A percentile compares a stretch with the other conserved stretches of the same genome.
phyloP scores from a whole-genome alignment of 37 sponge, comb jelly and placozoan species.

The Diacarnus erythraeanus region DNA sequence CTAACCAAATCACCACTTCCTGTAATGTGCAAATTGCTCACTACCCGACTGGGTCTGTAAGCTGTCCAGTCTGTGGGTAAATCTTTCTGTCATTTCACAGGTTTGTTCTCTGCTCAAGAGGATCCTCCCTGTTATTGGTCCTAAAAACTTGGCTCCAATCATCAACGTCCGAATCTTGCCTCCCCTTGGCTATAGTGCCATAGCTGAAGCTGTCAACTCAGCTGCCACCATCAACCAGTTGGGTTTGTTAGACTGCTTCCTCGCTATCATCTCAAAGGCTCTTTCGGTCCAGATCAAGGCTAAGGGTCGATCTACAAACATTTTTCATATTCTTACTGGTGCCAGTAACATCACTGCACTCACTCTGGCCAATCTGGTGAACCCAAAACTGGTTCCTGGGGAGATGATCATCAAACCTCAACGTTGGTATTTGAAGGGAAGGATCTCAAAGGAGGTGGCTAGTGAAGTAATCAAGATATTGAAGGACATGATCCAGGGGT shows the following conservation, averaged over 20 bases:
- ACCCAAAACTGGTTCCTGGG: constrained; percentile 59
- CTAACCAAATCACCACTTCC: too few relatives aligned
- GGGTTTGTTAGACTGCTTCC: constrained; percentile 85
- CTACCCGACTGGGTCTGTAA: too few relatives aligned
- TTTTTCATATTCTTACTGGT: constrained; percentile 52
- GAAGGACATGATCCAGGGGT: constrained; percentile 78
- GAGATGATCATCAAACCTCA: constrained; percentile 48
- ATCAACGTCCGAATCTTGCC: constrained; percentile 73
- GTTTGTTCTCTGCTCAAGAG: constrained; percentile 76
- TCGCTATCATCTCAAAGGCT: constrained; percentile 77
- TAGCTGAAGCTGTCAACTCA: constrained; percentile 80
- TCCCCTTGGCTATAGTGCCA: constrained; percentile 81
- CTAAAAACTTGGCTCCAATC: constrained; percentile 81
- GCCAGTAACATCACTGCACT: constrained; percentile 46
- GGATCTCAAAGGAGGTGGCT: constrained; percentile 75
- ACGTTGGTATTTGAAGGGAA: constrained; percentile 82
- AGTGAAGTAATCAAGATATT: constrained; percentile 79
- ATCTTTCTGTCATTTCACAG: constrained; percentile 1
- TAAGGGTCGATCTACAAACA: constrained; percentile 58
- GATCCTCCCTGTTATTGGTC: constrained; percentile 77
- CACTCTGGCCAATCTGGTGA: constrained; percentile 44
- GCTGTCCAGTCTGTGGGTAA: too few relatives aligned
- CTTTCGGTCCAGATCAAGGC: constrained; percentile 81
- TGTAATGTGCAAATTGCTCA: too few relatives aligned
- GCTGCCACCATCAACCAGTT: constrained; percentile 61